Base-by-base conservation (phyloP, 2,797 vertebrate genomes). In the Synanceia verrucosa region DNA sequence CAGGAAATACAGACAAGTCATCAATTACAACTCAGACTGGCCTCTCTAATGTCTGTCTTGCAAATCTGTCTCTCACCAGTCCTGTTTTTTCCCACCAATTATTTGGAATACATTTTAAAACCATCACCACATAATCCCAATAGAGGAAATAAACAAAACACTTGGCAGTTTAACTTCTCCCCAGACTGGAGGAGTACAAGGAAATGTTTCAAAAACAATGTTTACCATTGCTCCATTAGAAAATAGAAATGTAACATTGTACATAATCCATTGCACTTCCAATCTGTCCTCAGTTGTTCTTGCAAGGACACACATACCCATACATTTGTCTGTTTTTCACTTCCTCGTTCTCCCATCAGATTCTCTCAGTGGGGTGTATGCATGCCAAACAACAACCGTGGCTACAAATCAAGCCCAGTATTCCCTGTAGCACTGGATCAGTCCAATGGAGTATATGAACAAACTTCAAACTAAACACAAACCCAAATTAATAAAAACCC, bases 401-500 rank as follows among this genome's bases (percentile, higher is more conserved):
- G 74, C 76, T 51, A 69, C 39, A 69, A 53, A 70, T 70, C 37
- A 67, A 74, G 43, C 46, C 21, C 41, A 29, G 9, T 28, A 41
- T 53, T 74, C 66, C 66, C 57, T 24, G 36, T 11, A 48, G 65
- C 23, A 34, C 14, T 9, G 5, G 24, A 53, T 43, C 16, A 75
- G 65, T 60, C 56, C 74, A 67, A 41, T 46, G 48, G 72, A 69
- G 58, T 68, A 70, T 72, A 71, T 24, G 39, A 72, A 70, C 29
- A 31, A 34, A 79, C 43, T 71, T 65, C 31, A 61, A 36, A 74
- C 29, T 9, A 39, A 79, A 83, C 43, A 62, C 36, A 63, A 63
- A 81, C 51, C 34, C 71, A 55, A 70, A 78, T 65, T 60, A 73
- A n/a, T n/a, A n/a, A n/a, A n/a, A 66, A 74, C 62, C 65, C 59